Evolutionary conservation across 2,888 invertebrate genomes (phyloP).

Genomic region (Bedellia somnulentella): DNA sequence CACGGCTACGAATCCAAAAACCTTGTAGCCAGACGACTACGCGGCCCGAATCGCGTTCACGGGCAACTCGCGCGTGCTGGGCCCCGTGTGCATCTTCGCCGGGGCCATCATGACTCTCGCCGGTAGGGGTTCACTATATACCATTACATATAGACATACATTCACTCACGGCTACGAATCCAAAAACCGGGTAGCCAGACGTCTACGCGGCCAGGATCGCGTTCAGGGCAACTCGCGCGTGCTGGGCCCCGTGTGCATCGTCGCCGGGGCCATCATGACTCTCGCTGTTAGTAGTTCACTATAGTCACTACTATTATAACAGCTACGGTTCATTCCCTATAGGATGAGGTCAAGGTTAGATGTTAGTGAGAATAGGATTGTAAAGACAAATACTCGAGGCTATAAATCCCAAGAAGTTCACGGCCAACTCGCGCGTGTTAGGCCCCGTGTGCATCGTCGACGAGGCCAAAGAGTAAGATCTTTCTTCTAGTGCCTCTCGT

Average conservation of each 20-base stretch:
- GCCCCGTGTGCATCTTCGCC: constrained; percentile 73
- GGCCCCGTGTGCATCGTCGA: constrained; percentile 76
- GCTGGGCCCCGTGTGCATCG: constrained; percentile 73
- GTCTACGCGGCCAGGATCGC: constrained; percentile 72
- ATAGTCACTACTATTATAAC: too few species aligned
- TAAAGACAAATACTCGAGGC: too few species aligned
- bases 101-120: constrained; percentile 71
- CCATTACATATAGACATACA: too few species aligned
- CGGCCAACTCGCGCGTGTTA: constrained; percentile 70
- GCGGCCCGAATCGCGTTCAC: constrained; percentile 73
- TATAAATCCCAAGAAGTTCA: too few species aligned
- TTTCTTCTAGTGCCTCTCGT: too few species aligned
- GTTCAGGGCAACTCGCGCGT: constrained; percentile 73
- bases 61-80: constrained; percentile 71
- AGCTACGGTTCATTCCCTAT: too few species aligned
- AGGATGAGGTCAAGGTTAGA: too few species aligned
- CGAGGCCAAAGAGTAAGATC: too few species aligned
- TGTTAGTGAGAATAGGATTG: too few species aligned
- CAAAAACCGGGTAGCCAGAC: constrained; percentile 68
- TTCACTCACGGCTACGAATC: too few species aligned
- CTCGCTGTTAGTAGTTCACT: constrained; percentile 39
- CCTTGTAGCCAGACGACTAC: constrained; percentile 70
- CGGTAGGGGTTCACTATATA: constrained; percentile 26
- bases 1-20: too few species aligned
- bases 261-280: constrained; percentile 73